These are phyloP conservation scores for Troglohyphantes excavatus DNA, from an alignment of 2,888 invertebrate genomes.

Conservation along the genomic window DNA sequence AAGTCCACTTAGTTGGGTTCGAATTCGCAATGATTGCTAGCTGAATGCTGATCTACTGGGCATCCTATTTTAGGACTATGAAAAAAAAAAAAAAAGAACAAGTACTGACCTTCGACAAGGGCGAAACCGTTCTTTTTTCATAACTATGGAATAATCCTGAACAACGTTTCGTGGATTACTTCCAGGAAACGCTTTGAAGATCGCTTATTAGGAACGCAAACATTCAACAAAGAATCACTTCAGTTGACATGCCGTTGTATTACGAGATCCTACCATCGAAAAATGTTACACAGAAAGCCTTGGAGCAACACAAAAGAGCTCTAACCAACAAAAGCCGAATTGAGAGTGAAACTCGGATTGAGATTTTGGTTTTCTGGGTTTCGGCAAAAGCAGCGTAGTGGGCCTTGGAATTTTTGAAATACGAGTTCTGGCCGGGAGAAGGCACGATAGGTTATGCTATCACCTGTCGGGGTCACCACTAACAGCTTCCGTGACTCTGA, in stretches of 20 bases:
- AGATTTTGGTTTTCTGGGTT: background rate
- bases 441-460: constrained; percentile 67
- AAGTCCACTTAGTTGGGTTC: no score
- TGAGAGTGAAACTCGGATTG: background rate
- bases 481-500: constrained; percentile 73
- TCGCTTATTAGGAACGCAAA: background rate
- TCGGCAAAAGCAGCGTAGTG: background rate
- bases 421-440: constrained; percentile 9
- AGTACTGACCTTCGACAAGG: constrained; percentile 19
- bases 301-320: background rate
- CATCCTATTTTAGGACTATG: no score
- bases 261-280: background rate
- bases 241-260: background rate
- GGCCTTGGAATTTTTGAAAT: constrained; percentile 58
- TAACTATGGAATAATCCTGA: constrained; percentile 5
- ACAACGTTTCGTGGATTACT: background rate
- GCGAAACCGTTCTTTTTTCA: background rate
- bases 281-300: background rate
- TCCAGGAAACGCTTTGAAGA: background rate
- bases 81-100: background rate
- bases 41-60: no score
- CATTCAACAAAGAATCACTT: background rate
- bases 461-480: constrained; percentile 72
- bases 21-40: no score
- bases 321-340: background rate